A percentile compares a stretch with the other conserved stretches of the same genome.
Conservation (phyloP, 1,140 invertebrate species). For the Diabrotica virgifera region DNA sequence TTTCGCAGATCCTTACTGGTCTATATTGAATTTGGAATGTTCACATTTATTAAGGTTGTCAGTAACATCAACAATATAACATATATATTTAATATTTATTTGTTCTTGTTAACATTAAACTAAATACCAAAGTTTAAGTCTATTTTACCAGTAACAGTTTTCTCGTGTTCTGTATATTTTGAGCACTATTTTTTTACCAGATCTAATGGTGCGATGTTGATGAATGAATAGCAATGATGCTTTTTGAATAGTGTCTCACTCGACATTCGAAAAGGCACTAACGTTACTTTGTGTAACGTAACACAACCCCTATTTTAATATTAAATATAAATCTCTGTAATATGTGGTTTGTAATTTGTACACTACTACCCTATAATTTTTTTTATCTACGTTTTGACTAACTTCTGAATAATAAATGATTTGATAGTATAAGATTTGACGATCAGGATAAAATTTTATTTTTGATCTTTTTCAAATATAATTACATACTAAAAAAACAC, state of each 20-base stretch:
- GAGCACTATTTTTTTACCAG: conserved; percentile 19
- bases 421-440: no score
- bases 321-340: conserved; percentile 48
- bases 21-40: no score
- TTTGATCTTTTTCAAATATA: no score
- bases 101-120: no score
- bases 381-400: conserved; percentile 32
- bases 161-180: conserved; percentile 12
- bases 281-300: conserved; percentile 46
- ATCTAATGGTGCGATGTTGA: conserved; percentile 15
- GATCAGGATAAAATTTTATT: no score
- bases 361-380: conserved; percentile 41
- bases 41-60: no score
- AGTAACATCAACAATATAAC: no score
- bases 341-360: conserved; percentile 47
- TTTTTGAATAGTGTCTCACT: conserved; percentile 46
- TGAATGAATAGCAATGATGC: conserved; percentile 16
- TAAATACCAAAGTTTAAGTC: no score
- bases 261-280: conserved; percentile 50
- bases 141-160: background rate
- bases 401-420: conserved; percentile 27
- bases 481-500: no score
- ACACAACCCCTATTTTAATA: conserved; percentile 49
- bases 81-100: no score
- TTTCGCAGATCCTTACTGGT: no score